Conservation (phyloP, 2,888 invertebrate genomes). For the Drosophila cognata region DNA sequence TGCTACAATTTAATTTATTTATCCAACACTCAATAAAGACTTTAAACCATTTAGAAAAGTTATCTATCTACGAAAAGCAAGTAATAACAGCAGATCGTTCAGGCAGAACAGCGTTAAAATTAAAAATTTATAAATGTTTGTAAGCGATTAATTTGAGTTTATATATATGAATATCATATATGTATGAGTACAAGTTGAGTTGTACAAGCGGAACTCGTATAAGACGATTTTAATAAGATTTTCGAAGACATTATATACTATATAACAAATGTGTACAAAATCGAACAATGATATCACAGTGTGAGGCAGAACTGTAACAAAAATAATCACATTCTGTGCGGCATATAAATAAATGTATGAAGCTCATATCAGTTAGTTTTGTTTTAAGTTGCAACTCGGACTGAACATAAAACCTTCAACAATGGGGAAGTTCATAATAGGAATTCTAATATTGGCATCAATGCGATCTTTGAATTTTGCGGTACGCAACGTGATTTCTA, state of each 20-base stretch:
- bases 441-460: not conserved
- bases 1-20: slow-evolving; percentile 8
- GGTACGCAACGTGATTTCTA: not conserved
- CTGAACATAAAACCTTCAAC: not conserved
- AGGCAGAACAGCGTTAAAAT: not conserved
- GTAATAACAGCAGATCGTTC: not conserved
- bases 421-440: not conserved
- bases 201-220: not conserved
- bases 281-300: too few species aligned
- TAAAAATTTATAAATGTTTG: not conserved
- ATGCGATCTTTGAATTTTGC: not conserved
- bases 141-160: not conserved
- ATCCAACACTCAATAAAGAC: not conserved
- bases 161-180: not conserved
- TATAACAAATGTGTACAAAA: too few species aligned
- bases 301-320: not conserved
- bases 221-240: too few species aligned
- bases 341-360: not conserved
- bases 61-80: not conserved
- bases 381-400: not conserved
- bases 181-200: not conserved
- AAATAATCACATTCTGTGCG: not conserved
- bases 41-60: not conserved
- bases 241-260: too few species aligned
- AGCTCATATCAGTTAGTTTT: not conserved